Base-by-base conservation (phyloP, 2,797 vertebrate species). In the Ibycter americanus region DNA sequence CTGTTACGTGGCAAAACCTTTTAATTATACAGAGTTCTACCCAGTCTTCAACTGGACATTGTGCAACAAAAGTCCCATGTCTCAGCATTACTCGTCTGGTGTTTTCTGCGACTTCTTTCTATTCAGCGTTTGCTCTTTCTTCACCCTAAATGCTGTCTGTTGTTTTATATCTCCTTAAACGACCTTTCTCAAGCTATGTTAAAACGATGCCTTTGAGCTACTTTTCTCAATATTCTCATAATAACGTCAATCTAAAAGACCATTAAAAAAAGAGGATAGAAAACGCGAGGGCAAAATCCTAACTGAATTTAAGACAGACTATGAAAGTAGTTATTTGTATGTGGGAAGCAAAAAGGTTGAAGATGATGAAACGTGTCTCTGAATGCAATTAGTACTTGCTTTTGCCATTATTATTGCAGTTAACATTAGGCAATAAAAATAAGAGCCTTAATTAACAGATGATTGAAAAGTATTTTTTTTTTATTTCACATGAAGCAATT, bases 1-100 rank as follows among this genome's bases (percentile, higher is more conserved):
- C 25, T 61, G 8, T 58, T 38, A 52, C 0, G 0, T 14, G 63
- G 27, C 0, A 4, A 82, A 54, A 63, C 5, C 31, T 63, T 90
- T 18, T 49, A 82, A 59, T 59, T 63, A 59, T 1, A 5, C 5
- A 14, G 51, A 18, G 7, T 51, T 70, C 73, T 40, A 11, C n/a
- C 36, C 22, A 29, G 26, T 25, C 29, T 67, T 73, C 54, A 61
- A 2, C 34, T 22, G 54, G 66, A 32, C 15, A 1, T 42, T 38
- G 42, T n/a, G 89, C 72, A 83, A 38, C 10, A 27, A 31, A 89
- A n/a, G 13, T 66, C 55, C 17, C 15, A 3, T 51, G 52, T 70
- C 84, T 68, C 81, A 71, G 55, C 65, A 14, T 27, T 65, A 4
- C 8, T 68, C 19, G 38, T 63, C 52, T 44, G 62, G 26, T 36